Evolutionary conservation across 2,888 invertebrate genomes (phyloP).

Genomic region (Acanthosepion lycidas): DNA sequence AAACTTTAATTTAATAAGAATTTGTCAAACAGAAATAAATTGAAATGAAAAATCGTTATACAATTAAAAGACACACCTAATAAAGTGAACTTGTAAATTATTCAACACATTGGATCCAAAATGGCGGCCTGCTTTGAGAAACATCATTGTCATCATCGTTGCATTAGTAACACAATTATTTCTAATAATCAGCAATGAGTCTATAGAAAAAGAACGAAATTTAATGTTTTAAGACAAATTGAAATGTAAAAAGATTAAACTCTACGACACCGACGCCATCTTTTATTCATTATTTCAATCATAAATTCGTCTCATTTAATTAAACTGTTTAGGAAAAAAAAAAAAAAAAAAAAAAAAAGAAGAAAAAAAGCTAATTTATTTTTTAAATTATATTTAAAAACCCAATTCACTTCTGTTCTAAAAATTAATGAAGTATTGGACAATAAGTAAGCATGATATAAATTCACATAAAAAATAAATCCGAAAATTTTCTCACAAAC

Average conservation of each 20-base stretch:
- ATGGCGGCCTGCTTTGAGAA: background rate
- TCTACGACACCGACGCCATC: background rate
- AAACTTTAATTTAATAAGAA: background rate
- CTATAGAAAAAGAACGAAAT: background rate
- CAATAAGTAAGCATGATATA: too few relatives aligned
- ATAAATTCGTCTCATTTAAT: background rate
- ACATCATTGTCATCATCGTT: background rate
- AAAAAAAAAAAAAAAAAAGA: background rate
- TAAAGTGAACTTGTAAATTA: background rate
- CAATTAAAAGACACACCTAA: background rate
- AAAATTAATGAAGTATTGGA: too few relatives aligned
- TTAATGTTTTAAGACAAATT: background rate
- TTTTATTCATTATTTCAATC: background rate
- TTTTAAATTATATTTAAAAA: too few relatives aligned
- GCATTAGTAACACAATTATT: background rate
- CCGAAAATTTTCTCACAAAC: too few relatives aligned
- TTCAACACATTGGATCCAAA: background rate
- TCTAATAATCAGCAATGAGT: background rate
- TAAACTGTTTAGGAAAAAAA: background rate
- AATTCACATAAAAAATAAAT: too few relatives aligned
- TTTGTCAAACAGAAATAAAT: background rate
- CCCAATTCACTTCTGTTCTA: too few relatives aligned
- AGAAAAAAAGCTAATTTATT: too few relatives aligned
- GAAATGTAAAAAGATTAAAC: background rate
- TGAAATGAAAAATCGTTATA: background rate